A percentile compares a stretch with the other conserved stretches of the same genome.
Evolutionary conservation across 2,113 vertebrate genomes (phyloP).

Genomic region (Siniperca chuatsi): DNA sequence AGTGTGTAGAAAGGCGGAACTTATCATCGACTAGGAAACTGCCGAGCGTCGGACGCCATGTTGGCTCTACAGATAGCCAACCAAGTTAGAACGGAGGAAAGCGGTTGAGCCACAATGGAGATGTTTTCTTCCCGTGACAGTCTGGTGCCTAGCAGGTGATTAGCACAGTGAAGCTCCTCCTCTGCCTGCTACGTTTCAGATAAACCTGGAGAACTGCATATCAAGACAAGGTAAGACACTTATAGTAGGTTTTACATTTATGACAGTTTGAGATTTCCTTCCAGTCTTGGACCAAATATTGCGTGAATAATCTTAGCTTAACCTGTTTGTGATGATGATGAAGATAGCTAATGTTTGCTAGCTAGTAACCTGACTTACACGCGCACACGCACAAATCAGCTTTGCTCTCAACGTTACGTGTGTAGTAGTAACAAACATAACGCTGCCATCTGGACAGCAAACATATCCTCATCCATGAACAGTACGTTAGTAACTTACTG

Average conservation of each 20-base stretch:
- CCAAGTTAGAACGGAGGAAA: background rate
- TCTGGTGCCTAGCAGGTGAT: conserved; percentile 71
- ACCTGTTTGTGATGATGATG: conserved; percentile 1
- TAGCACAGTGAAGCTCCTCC: conserved; percentile 61
- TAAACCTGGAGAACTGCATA: conserved; percentile 34
- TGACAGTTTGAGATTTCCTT: background rate
- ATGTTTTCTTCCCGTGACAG: conserved; percentile 61
- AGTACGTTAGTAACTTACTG: background rate
- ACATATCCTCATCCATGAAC: background rate
- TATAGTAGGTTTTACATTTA: background rate
- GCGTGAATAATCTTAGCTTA: background rate
- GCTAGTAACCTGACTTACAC: conserved; percentile 61
- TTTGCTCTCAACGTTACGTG: conserved; percentile 33
- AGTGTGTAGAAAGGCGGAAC: background rate
- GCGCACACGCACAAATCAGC: conserved; percentile 62
- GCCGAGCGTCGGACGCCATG: conserved; percentile 39
- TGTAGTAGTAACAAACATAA: conserved; percentile 7
- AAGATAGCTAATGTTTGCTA: conserved; percentile 45
- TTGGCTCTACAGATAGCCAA: conserved; percentile 46
- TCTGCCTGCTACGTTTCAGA: conserved; percentile 21
- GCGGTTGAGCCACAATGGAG: conserved; percentile 67
- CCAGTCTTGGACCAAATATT: background rate
- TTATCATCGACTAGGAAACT: conserved; percentile 44
- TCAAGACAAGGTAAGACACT: conserved; percentile 51
- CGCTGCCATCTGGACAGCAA: background rate